A percentile compares a stretch with the other conserved stretches of the same genome.
Conservation (phyloP, 2,797 vertebrate species). For the Valencia hispanica region DNA sequence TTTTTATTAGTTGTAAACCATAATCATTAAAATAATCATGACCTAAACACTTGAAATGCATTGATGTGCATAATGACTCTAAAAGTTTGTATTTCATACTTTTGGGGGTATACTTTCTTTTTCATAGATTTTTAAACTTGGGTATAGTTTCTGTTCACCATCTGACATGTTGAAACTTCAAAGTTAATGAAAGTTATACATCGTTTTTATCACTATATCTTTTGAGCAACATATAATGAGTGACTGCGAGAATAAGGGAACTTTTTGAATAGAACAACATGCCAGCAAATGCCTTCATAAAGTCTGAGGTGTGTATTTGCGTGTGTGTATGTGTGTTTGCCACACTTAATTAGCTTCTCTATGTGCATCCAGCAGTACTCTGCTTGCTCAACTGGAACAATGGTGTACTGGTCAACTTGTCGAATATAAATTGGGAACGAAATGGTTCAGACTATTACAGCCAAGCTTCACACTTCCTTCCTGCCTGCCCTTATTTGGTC, state of each 20-base stretch:
- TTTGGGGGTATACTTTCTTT: background rate
- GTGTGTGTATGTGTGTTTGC: too few species aligned
- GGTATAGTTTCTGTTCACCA: background rate
- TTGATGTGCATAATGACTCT: background rate
- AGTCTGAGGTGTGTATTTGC: background rate
- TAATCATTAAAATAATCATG: background rate
- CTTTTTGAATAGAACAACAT: background rate
- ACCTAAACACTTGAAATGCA: background rate
- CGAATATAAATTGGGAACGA: slow-evolving; percentile 23
- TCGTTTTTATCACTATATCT: background rate
- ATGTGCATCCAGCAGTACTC: background rate
- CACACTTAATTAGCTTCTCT: slow-evolving; percentile 24
- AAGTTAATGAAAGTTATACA: background rate
- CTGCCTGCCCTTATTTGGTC: background rate
- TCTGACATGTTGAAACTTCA: background rate
- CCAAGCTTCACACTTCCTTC: background rate
- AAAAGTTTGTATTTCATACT: too few species aligned
- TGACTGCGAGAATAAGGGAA: background rate
- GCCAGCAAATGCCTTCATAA: background rate
- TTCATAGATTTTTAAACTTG: background rate
- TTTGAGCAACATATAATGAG: background rate
- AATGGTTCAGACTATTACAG: slow-evolving; percentile 26
- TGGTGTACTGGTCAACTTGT: slow-evolving; percentile 11
- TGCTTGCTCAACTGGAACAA: slow-evolving; percentile 28
- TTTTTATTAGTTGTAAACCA: too few species aligned